These are phyloP conservation scores for Macroteleia sp. DNA, from an alignment of 2,888 invertebrate species.

Conservation along the genomic window DNA sequence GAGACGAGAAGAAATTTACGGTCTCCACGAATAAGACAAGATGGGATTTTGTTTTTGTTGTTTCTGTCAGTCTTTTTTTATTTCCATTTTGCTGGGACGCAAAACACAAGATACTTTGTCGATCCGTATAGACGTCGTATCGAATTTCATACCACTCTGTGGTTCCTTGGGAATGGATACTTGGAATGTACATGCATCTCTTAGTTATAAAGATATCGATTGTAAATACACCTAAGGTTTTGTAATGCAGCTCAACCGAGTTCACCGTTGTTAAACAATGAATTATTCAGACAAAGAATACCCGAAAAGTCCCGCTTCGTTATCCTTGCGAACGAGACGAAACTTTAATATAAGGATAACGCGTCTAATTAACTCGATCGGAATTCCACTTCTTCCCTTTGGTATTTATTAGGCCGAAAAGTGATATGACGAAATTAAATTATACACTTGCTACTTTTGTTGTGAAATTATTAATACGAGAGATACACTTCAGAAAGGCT, in stretches of 20 bases:
- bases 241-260: constrained; percentile 11
- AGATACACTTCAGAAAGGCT: neutral
- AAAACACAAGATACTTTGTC: constrained; percentile 68
- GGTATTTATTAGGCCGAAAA: constrained; percentile 6
- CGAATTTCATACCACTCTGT: constrained; percentile 80
- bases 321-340: neutral
- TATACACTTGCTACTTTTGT: constrained; percentile 4
- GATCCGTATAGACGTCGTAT: constrained; percentile 74
- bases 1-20: constrained; percentile 58
- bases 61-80: constrained; percentile 22
- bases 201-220: constrained; percentile 60
- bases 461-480: neutral
- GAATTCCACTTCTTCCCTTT: too few relatives aligned
- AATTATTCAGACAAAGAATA: too few relatives aligned
- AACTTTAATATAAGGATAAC: too few relatives aligned
- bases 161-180: constrained; percentile 80
- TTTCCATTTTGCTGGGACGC: constrained; percentile 43
- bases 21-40: constrained; percentile 57
- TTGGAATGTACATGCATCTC: constrained; percentile 64
- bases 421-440: constrained; percentile 35
- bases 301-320: too few relatives aligned
- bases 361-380: too few relatives aligned
- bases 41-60: constrained; percentile 52
- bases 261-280: too few relatives aligned
- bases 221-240: constrained; percentile 49